Percentiles rank a stretch among this genome's conserved stretches.
phyloP scores from a whole-genome alignment of 2,797 vertebrate genomes.

The Rhinella marina region DNA sequence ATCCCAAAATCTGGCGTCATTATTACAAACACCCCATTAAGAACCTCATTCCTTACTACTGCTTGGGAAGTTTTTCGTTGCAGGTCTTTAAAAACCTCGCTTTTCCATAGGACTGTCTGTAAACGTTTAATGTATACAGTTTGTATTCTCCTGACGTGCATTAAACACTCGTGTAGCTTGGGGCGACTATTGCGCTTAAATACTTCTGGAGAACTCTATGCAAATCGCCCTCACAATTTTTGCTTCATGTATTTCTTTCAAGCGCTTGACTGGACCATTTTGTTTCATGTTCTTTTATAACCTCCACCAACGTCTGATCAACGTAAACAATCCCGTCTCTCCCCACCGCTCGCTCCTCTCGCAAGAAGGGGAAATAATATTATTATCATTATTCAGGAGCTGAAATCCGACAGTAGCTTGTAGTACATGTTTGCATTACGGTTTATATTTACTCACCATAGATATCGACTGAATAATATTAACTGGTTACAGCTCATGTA shows the following conservation, averaged over 20 bases:
- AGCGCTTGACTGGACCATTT: slow-evolving; percentile 57
- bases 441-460: slow-evolving; percentile 57
- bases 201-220: slow-evolving; percentile 55
- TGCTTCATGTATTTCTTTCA: slow-evolving; percentile 58
- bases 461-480: slow-evolving; percentile 61
- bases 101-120: slow-evolving; percentile 46
- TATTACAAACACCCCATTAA: not conserved
- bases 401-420: slow-evolving; percentile 60
- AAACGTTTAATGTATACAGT: slow-evolving; percentile 54
- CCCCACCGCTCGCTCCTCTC: not conserved
- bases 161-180: slow-evolving; percentile 59
- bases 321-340: slow-evolving; percentile 40
- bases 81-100: slow-evolving; percentile 18
- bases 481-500: slow-evolving; percentile 56
- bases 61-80: not conserved
- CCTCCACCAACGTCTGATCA: slow-evolving; percentile 57
- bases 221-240: slow-evolving; percentile 50
- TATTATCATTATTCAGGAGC: slow-evolving; percentile 54
- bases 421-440: slow-evolving; percentile 58
- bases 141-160: slow-evolving; percentile 54
- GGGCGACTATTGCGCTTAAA: slow-evolving; percentile 60
- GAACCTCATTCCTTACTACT: not conserved
- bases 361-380: slow-evolving; percentile 1
- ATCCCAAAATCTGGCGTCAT: not conserved
- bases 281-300: slow-evolving; percentile 60